Evolutionary conservation across 2,797 vertebrate genomes (phyloP).

Genomic region (Micrastur ruficollis): DNA sequence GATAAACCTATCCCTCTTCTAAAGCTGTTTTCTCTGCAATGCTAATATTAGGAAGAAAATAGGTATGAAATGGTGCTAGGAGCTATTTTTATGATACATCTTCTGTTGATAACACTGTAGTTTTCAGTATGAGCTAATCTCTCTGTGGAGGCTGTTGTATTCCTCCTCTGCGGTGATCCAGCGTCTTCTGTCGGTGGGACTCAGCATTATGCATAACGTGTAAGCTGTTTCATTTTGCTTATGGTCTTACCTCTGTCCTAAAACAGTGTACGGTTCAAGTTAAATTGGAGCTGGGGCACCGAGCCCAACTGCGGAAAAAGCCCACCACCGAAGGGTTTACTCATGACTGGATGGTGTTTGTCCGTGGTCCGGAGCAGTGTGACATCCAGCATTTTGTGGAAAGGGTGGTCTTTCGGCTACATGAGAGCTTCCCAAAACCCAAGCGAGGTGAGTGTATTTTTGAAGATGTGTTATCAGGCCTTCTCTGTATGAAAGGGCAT

Average conservation of each 20-base stretch:
- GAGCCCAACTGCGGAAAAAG: conserved; percentile 94
- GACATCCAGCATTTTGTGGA: conserved; percentile 99
- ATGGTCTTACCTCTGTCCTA: neutral
- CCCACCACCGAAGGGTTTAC: conserved; percentile 96
- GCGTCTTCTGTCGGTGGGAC: neutral
- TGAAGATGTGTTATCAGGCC: neutral
- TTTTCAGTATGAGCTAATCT: neutral
- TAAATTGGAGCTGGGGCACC: conserved; percentile 96
- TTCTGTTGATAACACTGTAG: neutral
- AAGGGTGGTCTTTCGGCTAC: conserved; percentile 94
- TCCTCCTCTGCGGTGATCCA: neutral
- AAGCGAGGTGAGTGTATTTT: conserved; percentile 85
- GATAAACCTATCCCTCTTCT: neutral
- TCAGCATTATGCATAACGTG: accelerated
- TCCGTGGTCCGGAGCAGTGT: conserved; percentile 92
- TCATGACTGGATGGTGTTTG: conserved; percentile 99
- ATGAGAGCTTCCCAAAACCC: conserved; percentile 98
- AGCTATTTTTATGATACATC: neutral
- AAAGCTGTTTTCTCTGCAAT: neutral
- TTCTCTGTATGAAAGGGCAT: neutral
- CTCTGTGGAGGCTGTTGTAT: neutral
- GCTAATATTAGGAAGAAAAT: neutral
- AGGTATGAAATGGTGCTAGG: neutral
- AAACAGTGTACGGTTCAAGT: conserved; percentile 96
- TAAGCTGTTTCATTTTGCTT: neutral